Evolutionary conservation across 2,113 vertebrate species (phyloP).

Genomic region (Epinephelus lanceolatus): DNA sequence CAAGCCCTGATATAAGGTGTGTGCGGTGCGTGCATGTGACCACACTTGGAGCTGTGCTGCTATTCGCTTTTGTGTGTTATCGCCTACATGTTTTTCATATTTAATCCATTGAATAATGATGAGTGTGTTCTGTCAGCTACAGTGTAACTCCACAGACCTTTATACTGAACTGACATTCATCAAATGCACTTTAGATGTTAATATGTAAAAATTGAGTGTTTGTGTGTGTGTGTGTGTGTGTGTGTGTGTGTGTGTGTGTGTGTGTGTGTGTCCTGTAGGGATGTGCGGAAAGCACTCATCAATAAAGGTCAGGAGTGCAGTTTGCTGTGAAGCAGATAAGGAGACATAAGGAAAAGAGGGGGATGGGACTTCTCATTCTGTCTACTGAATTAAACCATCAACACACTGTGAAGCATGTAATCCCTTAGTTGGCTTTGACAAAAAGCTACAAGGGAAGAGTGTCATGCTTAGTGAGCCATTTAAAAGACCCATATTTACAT

Average conservation of each 20-base stretch:
- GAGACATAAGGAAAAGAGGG: slow-evolving; percentile 8
- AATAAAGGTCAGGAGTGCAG: slow-evolving; percentile 57
- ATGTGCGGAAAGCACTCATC: slow-evolving; percentile 48
- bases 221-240: not conserved
- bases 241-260: slow-evolving; percentile 3
- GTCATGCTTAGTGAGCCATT: not conserved
- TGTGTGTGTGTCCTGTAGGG: slow-evolving; percentile 9
- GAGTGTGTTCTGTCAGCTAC: not conserved
- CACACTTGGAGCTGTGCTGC: not conserved
- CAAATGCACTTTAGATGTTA: not conserved
- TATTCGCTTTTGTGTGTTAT: no score
- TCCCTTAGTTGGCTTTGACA: not conserved
- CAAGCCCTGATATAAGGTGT: not conserved
- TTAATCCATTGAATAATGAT: not conserved
- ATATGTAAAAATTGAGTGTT: slow-evolving; percentile 7
- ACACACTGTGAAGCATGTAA: not conserved
- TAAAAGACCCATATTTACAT: not conserved
- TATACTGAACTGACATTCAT: not conserved
- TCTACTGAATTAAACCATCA: slow-evolving; percentile 3
- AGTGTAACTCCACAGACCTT: not conserved
- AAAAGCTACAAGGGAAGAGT: not conserved
- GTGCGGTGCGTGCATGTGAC: not conserved
- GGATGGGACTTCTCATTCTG: slow-evolving; percentile 22
- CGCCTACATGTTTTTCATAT: not conserved
- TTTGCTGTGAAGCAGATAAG: slow-evolving; percentile 39